Conservation (phyloP, 2,888 invertebrate genomes). For the Cheilosia scutellata region DNA sequence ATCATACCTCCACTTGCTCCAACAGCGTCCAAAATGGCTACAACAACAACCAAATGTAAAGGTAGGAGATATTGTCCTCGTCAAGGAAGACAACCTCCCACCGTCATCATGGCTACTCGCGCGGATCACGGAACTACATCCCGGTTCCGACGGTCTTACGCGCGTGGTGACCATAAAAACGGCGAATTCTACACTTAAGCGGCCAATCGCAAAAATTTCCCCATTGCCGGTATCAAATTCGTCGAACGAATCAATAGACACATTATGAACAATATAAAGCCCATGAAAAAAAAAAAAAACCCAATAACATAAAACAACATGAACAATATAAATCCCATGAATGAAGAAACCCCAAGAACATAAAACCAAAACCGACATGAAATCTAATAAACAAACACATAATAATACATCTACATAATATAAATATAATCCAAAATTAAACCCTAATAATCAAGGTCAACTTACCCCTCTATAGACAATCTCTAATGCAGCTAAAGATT, state of each 20-base stretch:
- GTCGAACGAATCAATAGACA: neutral
- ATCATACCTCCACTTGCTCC: constrained; percentile 56
- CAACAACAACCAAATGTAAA: constrained; percentile 24
- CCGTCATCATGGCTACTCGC: neutral
- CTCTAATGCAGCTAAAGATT: too few relatives aligned
- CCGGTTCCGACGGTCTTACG: neutral
- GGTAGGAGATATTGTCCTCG: neutral
- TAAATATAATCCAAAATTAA: too few relatives aligned
- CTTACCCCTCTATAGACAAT: too few relatives aligned
- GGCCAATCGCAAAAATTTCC: too few relatives aligned
- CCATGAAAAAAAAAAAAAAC: neutral
- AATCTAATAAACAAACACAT: too few relatives aligned
- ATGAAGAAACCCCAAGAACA: neutral
- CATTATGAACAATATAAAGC: neutral
- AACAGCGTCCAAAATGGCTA: constrained; percentile 57
- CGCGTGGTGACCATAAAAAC: constrained; percentile 12
- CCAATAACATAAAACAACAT: neutral
- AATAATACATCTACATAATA: too few relatives aligned
- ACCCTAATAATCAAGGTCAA: too few relatives aligned
- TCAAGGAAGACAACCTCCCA: neutral
- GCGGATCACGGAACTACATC: neutral
- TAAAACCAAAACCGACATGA: too few relatives aligned
- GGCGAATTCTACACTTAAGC: neutral
- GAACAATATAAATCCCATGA: neutral
- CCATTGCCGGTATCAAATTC: too few relatives aligned